These are phyloP conservation scores for Cheilinus undulatus DNA, from an alignment of 2,113 vertebrate species.

Conservation along the genomic window DNA sequence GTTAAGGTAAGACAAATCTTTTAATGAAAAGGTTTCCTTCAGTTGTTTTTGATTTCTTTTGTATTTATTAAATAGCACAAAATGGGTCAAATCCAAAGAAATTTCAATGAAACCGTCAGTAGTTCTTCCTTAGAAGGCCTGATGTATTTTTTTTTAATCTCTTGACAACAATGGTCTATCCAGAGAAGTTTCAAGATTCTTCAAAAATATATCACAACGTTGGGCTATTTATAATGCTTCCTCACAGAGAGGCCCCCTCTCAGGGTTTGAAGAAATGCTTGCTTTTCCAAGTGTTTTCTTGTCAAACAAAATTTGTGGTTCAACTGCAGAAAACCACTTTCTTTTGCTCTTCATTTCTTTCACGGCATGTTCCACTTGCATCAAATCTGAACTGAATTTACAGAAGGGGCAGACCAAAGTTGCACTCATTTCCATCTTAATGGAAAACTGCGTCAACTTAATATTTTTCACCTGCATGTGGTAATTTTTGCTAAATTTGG, in stretches of 20 bases:
- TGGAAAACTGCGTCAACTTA: not conserved
- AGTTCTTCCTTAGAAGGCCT: not conserved
- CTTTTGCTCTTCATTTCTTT: conserved; percentile 9
- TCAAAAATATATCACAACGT: conserved; percentile 15
- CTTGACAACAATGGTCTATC: not conserved
- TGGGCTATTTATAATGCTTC: conserved; percentile 8
- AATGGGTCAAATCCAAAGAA: not conserved
- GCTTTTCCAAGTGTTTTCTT: conserved; percentile 19
- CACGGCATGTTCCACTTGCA: not conserved
- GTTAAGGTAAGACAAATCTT: conserved; percentile 20
- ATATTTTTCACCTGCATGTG: not conserved
- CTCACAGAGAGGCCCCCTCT: not conserved
- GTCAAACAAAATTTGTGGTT: conserved; percentile 19
- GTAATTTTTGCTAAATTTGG: not conserved
- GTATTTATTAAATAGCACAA: conserved; percentile 11
- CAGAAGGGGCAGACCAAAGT: conserved; percentile 3
- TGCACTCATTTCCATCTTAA: conserved; percentile 8
- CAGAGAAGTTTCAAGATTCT: not conserved
- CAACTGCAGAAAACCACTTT: conserved; percentile 21
- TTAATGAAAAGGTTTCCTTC: not conserved
- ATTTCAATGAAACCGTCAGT: conserved; percentile 1
- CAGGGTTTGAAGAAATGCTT: conserved; percentile 4
- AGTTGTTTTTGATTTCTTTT: conserved; percentile 2
- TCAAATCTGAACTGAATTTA: conserved; percentile 1
- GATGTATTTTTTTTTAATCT: conserved; percentile 5